Evolutionary conservation across 2,797 vertebrate genomes (phyloP), one percentile per base, ranked within the genome.

Genomic region (Psittacula echo): DNA sequence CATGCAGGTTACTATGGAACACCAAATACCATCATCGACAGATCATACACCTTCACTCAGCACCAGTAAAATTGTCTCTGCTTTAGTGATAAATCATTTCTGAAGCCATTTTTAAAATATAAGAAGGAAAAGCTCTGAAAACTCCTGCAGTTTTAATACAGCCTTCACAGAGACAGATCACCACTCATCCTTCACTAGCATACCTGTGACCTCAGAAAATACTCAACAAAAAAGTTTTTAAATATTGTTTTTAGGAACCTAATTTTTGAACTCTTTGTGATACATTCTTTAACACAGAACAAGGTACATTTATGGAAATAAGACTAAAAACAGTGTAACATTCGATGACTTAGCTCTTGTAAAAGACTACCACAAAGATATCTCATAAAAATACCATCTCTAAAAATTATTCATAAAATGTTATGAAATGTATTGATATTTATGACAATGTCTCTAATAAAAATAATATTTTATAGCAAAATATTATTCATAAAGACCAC

Each of bases 31-130:
- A 61, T 15, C 42, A 51, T 12, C 30, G 42, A 62, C 61, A 79
- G 41, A 84, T 47, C 73, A 61, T 42, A 87, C 34, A 78, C 44
- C 82, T 90, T 84, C 61, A 74, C 27, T 26, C 7, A 11, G 51
- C 50, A 87, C 42, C 51, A 78, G 73, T 39, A 76, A 93, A 79
- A 85, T 9, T 50, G 37, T 44, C 76, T 87, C 78, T 85, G 70
- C 48, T 96, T 81, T 42, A 88, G n/a, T 47, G 13, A 26, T 41
- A 90, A 93, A 22, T 94, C 79, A 87, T 12, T n/a, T 87, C 54
- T 54, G 56, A 85, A 96, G 23, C 32, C 37, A 76, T 64, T 83
- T 84, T 67, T 76, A 61, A 87, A 86, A 90, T 48, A 45, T 5
- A 72, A 87, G n/a, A 72, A 67, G 42, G 34, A 95, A 90, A 47